These are phyloP conservation scores for Telmatochromis brichardi DNA, from an alignment of 2,113 vertebrate species.

Conservation along the genomic window DNA sequence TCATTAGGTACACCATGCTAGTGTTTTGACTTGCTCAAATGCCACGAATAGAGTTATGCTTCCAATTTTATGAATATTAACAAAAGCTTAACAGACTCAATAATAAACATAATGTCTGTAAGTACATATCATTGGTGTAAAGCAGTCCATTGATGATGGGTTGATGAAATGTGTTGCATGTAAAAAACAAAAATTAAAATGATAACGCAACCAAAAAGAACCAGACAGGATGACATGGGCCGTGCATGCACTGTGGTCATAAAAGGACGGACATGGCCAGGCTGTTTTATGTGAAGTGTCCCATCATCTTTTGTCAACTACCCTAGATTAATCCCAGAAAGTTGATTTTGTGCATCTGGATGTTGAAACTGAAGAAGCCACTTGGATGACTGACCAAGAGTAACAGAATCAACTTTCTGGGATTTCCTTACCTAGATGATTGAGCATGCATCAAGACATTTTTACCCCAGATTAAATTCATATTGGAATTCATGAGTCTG, in stretches of 20 bases:
- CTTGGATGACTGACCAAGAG: rapidly evolving
- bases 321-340: background rate
- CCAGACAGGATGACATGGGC: background rate
- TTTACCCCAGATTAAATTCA: background rate
- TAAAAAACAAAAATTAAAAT: background rate
- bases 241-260: background rate
- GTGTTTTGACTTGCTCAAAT: background rate
- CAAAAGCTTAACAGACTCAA: background rate
- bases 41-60: background rate
- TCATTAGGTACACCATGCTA: background rate
- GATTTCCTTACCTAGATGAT: background rate
- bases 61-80: background rate
- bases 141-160: background rate
- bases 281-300: rapidly evolving
- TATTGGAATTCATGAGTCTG: rapidly evolving
- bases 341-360: background rate
- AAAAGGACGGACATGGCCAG: background rate
- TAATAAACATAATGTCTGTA: background rate
- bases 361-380: background rate
- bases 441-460: background rate
- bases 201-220: background rate
- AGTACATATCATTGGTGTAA: background rate
- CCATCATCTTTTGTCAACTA: background rate
- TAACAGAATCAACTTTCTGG: background rate
- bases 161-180: background rate